Evolutionary conservation across 2,113 vertebrate genomes (phyloP), one percentile per base, ranked within the genome.

Genomic region (Caranx melampygus): DNA sequence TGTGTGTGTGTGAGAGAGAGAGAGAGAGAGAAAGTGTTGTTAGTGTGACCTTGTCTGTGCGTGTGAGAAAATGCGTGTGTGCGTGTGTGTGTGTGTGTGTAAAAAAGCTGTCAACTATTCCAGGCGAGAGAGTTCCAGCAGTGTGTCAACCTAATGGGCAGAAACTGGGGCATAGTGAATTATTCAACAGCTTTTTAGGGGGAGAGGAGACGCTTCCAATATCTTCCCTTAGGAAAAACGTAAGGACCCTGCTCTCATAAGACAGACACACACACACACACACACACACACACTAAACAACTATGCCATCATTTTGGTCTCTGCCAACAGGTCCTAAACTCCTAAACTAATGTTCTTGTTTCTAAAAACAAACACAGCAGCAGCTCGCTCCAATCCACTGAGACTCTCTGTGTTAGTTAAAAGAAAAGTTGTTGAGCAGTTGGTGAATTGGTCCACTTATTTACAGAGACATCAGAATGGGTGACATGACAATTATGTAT

Each of bases 61-160:
- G 8, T 63, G 42, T 55, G 31, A 2, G 26, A 8, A 42, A 9
- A 26, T n/a, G 52, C 51, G 45, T 49, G 69, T 57, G 40, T 21
- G 59, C 34, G 31, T 35, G 51, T 42, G 57, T 4, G 40, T 58
- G 64, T 61, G 51, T 84, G 77, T 72, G 81, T 79, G 84, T 84
- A 80, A 88, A 79, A 81, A 87, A 93, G 88, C 93, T 93, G 92
- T 93, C 93, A 94, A 86, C 85, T 84, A 84, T 84, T 91, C 81
- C 59, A 80, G 87, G 87, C 87, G 54, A 88, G 90, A 90, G 89
- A 90, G 79, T 92, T 93, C 76, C 87, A 88, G 87, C 80, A 90
- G 83, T 88, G 86, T 93, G 90, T 92, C 92, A 92, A 92, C 84
- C 85, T 93, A 93, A 93, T 94, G 89, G 93, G 88, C 89, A 92